Conservation (phyloP, 2,113 vertebrate genomes). For the Damaliscus lunatus region DNA sequence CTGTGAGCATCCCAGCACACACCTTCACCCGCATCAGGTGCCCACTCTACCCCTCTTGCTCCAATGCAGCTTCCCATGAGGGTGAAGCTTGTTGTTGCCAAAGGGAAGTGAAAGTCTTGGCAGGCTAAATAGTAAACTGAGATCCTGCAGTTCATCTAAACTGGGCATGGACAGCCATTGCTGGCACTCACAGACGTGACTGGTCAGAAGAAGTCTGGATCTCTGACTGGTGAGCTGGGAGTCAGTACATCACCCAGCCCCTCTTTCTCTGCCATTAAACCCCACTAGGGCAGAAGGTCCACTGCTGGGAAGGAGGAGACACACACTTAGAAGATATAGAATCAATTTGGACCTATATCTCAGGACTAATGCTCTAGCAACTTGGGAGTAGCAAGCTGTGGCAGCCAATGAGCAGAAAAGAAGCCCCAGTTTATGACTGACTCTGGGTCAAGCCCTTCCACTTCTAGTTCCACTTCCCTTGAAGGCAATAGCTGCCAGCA, state of each 20-base stretch:
- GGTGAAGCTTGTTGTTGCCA: background rate
- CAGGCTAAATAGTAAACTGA: background rate
- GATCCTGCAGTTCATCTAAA: background rate
- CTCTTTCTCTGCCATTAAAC: background rate
- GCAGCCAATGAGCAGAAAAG: background rate
- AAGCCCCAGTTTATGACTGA: background rate
- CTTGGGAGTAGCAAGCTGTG: background rate
- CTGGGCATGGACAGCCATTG: background rate
- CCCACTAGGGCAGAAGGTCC: background rate
- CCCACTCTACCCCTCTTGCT: background rate
- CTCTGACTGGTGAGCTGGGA: background rate
- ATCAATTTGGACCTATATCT: background rate
- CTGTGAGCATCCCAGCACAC: background rate
- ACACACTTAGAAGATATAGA: background rate
- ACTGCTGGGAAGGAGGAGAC: background rate
- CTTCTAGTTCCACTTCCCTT: background rate
- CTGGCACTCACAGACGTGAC: background rate
- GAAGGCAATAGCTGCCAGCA: background rate
- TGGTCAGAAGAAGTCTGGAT: background rate
- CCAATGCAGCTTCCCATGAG: background rate
- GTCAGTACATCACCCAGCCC: background rate
- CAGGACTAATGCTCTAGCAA: background rate
- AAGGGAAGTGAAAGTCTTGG: background rate
- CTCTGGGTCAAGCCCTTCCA: background rate
- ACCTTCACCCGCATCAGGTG: background rate